Base-by-base conservation (phyloP, 2,888 invertebrate species). In the Mallateleia sp. region DNA sequence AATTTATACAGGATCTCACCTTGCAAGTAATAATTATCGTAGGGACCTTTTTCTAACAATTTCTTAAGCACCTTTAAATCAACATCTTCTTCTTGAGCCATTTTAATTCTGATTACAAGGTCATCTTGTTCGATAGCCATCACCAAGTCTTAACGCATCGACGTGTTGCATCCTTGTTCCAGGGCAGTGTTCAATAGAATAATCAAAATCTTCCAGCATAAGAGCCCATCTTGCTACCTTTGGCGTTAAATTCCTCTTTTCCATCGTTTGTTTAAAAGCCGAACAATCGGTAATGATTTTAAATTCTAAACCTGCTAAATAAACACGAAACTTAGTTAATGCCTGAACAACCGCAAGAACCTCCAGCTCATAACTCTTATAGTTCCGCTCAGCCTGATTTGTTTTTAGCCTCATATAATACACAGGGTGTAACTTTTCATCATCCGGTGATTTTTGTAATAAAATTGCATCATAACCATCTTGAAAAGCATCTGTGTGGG, bases 291-390 rank as follows among this genome's bases (percentile, higher is more conserved):
- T 62, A 2, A 52, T 45, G 11, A 75, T 75, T 25, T 64, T 62
- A 28, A 67, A 24, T 2, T 47, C 11, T 9, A 74, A 18, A 5
- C 79, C 54, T 0, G 62, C 47, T 9, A 85, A 18, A 34, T 85
- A 85, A 9, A 45, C 28, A 0, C 75, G 28, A 22, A 62, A 85
- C 56, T 80, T 85, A 11, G 18, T 24, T 8, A 80, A 15, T 0
- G 69, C 64, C n/a, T 18, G 24, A 47, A 86, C 58, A 5, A 86
- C 34, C 8, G 72, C 81, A 1, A 77, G n/a, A 42, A 74, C 74
- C 25, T 86, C 77, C 0, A 81, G 18, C 18, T 81, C 75, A 24
- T 86, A 86, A 45, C 81, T 82, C 11, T 54, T 60, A 20, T 86
- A 82, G 18, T 72, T 71, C 8, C 18, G 6, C 45, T 86, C 50